These are phyloP conservation scores for Chionoecetes opilio DNA, from an alignment of 1,140 invertebrate species.

Conservation along the genomic window DNA sequence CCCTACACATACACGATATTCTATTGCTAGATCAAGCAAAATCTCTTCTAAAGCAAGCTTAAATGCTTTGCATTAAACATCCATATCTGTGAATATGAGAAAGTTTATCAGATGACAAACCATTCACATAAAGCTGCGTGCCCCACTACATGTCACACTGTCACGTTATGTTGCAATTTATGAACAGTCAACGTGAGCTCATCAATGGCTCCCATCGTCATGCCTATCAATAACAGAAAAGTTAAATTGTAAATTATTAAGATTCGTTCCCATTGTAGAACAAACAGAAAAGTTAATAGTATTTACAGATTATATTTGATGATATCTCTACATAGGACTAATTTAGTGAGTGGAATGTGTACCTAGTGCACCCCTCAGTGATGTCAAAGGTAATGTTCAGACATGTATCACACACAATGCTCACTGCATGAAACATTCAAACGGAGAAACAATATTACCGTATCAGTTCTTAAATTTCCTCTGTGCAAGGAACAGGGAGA, in stretches of 20 bases:
- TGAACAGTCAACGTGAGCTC: background rate
- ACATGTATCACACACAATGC: constrained; percentile 3
- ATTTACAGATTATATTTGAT: background rate
- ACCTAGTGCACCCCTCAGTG: background rate
- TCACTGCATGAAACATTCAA: constrained; percentile 19
- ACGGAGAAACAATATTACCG: constrained; percentile 9
- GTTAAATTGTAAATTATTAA: background rate
- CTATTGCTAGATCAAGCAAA: background rate
- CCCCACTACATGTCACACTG: background rate
- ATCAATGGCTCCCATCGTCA: constrained; percentile 12
- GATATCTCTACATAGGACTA: background rate
- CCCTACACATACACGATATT: background rate
- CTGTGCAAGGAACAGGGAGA: constrained; percentile 65
- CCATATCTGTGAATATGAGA: constrained; percentile 19
- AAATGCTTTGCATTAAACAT: background rate
- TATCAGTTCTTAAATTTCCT: constrained; percentile 21
- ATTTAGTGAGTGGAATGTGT: background rate
- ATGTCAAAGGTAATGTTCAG: background rate
- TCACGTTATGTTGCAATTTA: background rate
- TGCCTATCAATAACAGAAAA: background rate
- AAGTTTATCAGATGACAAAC: background rate
- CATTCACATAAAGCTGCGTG: background rate
- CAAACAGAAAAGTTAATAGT: background rate
- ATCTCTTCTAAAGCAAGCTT: constrained; percentile 3
- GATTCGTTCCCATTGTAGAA: background rate